phyloP scores from a whole-genome alignment of 2,888 invertebrate genomes.

The Drosophila mercatorum region DNA sequence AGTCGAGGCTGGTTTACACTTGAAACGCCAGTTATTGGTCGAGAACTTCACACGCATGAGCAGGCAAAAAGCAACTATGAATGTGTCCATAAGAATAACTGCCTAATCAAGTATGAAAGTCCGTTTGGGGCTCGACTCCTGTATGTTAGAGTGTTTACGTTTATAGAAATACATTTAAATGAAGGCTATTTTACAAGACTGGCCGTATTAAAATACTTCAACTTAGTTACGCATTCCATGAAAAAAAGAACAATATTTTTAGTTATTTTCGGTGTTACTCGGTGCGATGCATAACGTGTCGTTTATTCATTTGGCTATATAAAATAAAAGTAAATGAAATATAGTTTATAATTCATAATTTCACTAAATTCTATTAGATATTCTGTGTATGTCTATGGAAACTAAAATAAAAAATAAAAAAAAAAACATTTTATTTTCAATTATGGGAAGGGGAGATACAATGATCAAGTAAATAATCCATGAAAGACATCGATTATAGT shows the following conservation, averaged over 20 bases:
- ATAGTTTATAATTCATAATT: no score
- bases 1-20: constrained; percentile 32
- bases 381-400: no score
- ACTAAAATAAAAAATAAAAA: no score
- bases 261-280: no score
- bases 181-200: background rate
- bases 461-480: background rate
- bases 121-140: background rate
- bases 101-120: constrained; percentile 6
- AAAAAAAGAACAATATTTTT: no score
- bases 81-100: constrained; percentile 17
- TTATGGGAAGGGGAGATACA: background rate
- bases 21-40: constrained; percentile 21
- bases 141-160: background rate
- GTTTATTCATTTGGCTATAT: no score
- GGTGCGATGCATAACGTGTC: no score
- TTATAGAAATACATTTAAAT: background rate
- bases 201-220: no score
- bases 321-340: no score
- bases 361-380: no score
- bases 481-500: background rate
- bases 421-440: no score
- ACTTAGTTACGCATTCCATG: no score
- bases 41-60: constrained; percentile 10
- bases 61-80: constrained; percentile 17